Conservation (phyloP, 2,797 vertebrate genomes). For the Squalus acanthias region DNA sequence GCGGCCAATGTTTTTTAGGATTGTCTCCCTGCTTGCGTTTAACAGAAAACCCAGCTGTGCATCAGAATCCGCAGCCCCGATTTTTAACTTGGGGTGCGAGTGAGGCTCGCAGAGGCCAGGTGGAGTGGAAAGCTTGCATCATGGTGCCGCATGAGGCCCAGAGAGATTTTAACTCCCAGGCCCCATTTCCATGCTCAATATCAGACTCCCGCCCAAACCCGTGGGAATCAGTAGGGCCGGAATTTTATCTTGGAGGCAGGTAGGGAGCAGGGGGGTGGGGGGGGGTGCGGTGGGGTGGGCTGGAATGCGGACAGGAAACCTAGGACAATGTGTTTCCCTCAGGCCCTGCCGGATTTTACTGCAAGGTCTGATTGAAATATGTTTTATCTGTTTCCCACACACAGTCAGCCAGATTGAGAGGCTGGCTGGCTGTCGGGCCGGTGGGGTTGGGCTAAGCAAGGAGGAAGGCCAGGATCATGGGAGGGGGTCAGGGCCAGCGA, state of each 20-base stretch:
- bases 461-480: too few species aligned
- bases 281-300: too few species aligned
- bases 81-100: not conserved
- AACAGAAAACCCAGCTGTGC: not conserved
- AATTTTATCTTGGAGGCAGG: not conserved
- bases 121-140: not conserved
- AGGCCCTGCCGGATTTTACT: too few species aligned
- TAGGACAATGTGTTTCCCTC: too few species aligned
- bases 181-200: not conserved
- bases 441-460: too few species aligned
- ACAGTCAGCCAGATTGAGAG: too few species aligned
- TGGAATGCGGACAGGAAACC: too few species aligned
- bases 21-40: not conserved
- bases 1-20: not conserved
- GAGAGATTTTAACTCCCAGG: not conserved
- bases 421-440: too few species aligned
- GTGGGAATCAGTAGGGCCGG: not conserved
- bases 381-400: too few species aligned
- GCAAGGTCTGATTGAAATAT: too few species aligned
- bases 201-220: not conserved
- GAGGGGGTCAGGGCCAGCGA: too few species aligned
- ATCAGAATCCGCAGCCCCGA: not conserved
- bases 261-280: too few species aligned
- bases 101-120: not conserved
- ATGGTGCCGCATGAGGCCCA: not conserved